Evolutionary conservation across 2,113 vertebrate genomes (phyloP).

Genomic region (Ivindomyrus marchei): DNA sequence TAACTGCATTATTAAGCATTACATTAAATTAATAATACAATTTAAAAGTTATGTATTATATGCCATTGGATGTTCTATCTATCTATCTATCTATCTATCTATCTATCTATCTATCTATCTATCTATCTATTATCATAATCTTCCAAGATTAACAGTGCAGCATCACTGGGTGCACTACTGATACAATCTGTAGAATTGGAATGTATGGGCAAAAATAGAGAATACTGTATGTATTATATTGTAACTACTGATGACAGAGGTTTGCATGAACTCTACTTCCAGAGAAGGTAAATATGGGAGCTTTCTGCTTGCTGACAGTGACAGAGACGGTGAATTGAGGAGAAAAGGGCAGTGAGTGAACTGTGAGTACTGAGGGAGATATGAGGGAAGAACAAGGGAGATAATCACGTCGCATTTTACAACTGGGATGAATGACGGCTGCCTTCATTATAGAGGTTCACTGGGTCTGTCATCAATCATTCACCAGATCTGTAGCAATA

Average conservation of each 20-base stretch:
- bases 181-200: background rate
- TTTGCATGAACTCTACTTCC: background rate
- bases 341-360: background rate
- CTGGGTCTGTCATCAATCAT: background rate
- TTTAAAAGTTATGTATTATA: background rate
- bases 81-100: background rate
- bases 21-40: background rate
- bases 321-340: background rate
- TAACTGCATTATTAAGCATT: background rate
- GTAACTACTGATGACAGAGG: background rate
- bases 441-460: background rate
- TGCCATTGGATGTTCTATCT: background rate
- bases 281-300: background rate
- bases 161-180: background rate
- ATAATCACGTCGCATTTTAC: slow-evolving; percentile 5
- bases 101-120: background rate
- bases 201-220: background rate
- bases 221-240: background rate
- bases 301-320: background rate
- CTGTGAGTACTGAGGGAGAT: background rate
- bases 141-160: background rate
- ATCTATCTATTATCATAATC: background rate
- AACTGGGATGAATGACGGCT: background rate
- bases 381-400: background rate
- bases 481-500: background rate